Evolutionary conservation across 2,113 vertebrate genomes (phyloP), one percentile per base, ranked within the genome.

Genomic region (Manacus vitellinus): DNA sequence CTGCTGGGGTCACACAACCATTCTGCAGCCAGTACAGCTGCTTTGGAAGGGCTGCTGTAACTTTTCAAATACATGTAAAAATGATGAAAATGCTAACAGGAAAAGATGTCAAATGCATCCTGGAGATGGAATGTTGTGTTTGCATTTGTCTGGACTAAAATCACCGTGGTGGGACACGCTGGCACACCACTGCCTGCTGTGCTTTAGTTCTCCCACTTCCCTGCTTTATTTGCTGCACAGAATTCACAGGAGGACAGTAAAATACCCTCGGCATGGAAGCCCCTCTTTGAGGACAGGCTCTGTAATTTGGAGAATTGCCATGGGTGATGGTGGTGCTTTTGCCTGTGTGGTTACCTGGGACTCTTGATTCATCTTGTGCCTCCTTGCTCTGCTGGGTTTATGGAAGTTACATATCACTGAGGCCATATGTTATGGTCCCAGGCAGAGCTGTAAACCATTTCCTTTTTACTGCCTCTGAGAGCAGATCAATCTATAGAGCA

Each of bases 401-500:
- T 91, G 92, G 87, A 94, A 85, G 92, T 74, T 88, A 43, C 88
- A 37, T 80, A 66, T 87, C 86, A 43, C 83, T 71, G 71, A 67
- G 85, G 85, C 94, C 90, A 14, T 83, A 92, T 89, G 93, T 92
- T 93, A 73, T 31, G 63, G 83, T 96, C 94, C 90, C 84, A 82
- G 95, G 89, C 91, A 95, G 93, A 75, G 92, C 93, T 92, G 88
- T 91, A 88, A 96, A 95, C 93, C 67, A 66, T 90, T 91, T 79
- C 89, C 33, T 87, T 96, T 94, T 90, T 94, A 89, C 88, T 85
- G 89, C 92, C 79, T 66, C 73, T 75, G 67, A 85, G 86, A 94
- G 92, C 76, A 80, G 86, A 95, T 88, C 71, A 62, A 83, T 94
- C 91, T 85, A 4, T 67, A 85, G 68, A 49, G 80, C 86, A 70